phyloP scores from a whole-genome alignment of 1,140 invertebrate genomes.

The Anastrepha obliqua region DNA sequence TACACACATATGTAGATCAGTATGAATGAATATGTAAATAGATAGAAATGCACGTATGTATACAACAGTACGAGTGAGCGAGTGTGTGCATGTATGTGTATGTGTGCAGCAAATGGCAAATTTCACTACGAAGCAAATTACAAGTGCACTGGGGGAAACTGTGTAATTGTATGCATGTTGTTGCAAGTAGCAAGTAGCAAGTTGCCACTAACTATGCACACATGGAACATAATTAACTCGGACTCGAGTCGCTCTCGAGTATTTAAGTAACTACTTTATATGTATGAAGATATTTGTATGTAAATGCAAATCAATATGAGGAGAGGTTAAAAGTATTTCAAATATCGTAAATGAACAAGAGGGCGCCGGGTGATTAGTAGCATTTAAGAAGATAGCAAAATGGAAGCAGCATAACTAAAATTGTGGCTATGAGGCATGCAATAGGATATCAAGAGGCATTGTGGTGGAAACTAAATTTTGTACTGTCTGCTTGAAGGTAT shows the following conservation, averaged over 20 bases:
- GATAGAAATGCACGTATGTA: too few species aligned
- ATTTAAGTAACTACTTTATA: constrained; percentile 53
- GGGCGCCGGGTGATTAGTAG: neutral
- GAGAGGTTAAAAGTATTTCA: neutral
- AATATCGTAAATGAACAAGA: constrained; percentile 1
- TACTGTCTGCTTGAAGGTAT: neutral
- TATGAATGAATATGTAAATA: neutral
- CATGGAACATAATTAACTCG: constrained; percentile 25
- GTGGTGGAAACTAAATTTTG: neutral
- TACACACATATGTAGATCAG: neutral
- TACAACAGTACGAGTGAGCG: too few species aligned
- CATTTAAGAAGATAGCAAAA: neutral
- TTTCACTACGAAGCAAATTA: neutral
- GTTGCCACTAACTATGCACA: constrained; percentile 3
- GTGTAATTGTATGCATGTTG: neutral
- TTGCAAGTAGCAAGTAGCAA: neutral
- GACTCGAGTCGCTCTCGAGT: constrained; percentile 10
- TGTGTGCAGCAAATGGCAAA: neutral
- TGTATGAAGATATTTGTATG: constrained; percentile 52
- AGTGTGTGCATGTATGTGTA: neutral
- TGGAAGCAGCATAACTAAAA: neutral
- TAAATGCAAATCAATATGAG: constrained; percentile 7
- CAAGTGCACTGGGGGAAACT: neutral
- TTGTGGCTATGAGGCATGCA: constrained; percentile 3
- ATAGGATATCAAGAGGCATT: constrained; percentile 30